These are phyloP conservation scores for Agraylea sexmaculata DNA, from an alignment of 1,140 invertebrate species.

Conservation along the genomic window DNA sequence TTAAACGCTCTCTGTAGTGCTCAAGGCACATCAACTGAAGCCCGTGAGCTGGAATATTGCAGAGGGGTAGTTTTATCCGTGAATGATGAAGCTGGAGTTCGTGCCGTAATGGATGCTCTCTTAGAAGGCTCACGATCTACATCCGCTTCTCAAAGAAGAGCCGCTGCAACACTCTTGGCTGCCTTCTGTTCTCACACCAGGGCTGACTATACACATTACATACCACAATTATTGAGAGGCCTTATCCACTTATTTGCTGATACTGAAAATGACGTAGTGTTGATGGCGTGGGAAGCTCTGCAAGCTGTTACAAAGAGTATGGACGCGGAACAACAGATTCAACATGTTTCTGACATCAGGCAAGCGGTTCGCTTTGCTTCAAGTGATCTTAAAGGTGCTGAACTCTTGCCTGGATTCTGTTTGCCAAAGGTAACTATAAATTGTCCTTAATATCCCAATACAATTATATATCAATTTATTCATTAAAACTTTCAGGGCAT, in stretches of 20 bases:
- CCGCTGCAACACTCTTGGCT: conserved; percentile 76
- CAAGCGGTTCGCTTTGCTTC: conserved; percentile 84
- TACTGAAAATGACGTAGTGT: conserved; percentile 65
- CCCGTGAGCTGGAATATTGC: conserved; percentile 82
- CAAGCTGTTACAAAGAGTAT: conserved; percentile 83
- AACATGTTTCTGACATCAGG: conserved; percentile 76
- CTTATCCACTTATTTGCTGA: conserved; percentile 79
- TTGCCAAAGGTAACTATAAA: conserved; percentile 56
- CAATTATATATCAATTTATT: conserved; percentile 1
- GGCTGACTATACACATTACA: conserved; percentile 75
- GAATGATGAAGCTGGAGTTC: conserved; percentile 73
- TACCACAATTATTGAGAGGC: conserved; percentile 77
- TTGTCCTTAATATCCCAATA: background rate
- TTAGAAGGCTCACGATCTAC: conserved; percentile 64
- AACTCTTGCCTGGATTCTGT: conserved; percentile 86
- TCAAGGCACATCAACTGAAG: conserved; percentile 57
- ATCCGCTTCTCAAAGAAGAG: conserved; percentile 51
- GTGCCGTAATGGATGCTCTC: conserved; percentile 83
- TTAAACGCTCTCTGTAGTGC: conserved; percentile 63
- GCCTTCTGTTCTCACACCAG: conserved; percentile 82
- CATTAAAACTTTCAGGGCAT: conserved; percentile 54
- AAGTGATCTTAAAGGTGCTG: conserved; percentile 70
- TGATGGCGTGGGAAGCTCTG: conserved; percentile 80
- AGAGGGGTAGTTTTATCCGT: conserved; percentile 86
- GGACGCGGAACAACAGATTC: conserved; percentile 66